Evolutionary conservation across 2,888 invertebrate genomes (phyloP).

Genomic region (Rotaria magnacalcarata): DNA sequence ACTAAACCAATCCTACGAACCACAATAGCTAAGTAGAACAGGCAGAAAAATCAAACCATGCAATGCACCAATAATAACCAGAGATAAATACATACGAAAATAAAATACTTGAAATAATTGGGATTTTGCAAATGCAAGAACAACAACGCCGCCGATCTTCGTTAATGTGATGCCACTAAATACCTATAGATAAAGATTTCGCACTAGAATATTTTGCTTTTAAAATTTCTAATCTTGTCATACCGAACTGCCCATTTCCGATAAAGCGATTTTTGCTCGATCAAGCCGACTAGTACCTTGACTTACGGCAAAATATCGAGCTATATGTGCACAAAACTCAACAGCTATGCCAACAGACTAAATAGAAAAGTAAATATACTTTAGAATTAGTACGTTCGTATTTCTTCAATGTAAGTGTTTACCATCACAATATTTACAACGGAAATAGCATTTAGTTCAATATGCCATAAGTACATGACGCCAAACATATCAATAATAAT

Average conservation of each 20-base stretch:
- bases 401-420: conserved; percentile 38
- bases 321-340: conserved; percentile 94
- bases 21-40: conserved; percentile 90
- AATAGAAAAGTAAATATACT: too few relatives aligned
- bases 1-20: conserved; percentile 56
- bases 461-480: conserved; percentile 83
- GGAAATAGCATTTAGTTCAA: conserved; percentile 86
- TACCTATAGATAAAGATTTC: background rate
- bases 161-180: conserved; percentile 95
- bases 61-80: conserved; percentile 88
- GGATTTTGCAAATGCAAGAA: conserved; percentile 90
- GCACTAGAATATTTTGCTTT: too few relatives aligned
- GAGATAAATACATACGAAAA: conserved; percentile 94
- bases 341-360: conserved; percentile 94
- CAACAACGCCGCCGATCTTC: conserved; percentile 92
- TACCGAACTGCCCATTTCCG: conserved; percentile 88
- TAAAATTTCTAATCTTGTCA: conserved; percentile 52
- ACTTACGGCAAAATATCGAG: conserved; percentile 81
- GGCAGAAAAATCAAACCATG: conserved; percentile 96
- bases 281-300: conserved; percentile 67
- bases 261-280: conserved; percentile 76
- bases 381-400: too few relatives aligned
- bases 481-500: conserved; percentile 79
- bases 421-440: conserved; percentile 92
- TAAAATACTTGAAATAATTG: conserved; percentile 90